Evolutionary conservation across 92 coral and sea anemone genomes (phyloP).

Genomic region (Micromussa lordhowensis): DNA sequence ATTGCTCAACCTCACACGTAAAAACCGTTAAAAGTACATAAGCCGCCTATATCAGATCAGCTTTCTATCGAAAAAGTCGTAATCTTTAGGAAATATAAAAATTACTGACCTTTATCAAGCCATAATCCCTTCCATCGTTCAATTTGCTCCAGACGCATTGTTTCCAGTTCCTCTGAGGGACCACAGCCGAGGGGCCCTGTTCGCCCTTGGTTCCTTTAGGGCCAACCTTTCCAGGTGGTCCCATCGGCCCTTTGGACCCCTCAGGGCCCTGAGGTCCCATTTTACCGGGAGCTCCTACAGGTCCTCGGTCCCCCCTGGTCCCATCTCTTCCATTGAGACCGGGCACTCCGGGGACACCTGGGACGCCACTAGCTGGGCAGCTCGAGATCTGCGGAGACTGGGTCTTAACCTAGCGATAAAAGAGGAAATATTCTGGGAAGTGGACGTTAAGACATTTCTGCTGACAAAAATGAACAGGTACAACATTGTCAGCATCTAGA

Average conservation of each 20-base stretch:
- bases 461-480: no score
- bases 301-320: conserved; percentile 7
- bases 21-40: no score
- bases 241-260: conserved; percentile 6
- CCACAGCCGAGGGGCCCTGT: no score
- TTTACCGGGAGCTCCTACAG: conserved; percentile 2
- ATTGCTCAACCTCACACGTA: no score
- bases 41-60: no score
- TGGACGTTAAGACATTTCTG: no score
- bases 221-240: background rate
- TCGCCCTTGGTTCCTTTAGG: background rate
- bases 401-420: background rate
- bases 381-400: background rate
- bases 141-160: background rate
- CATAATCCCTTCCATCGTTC: background rate
- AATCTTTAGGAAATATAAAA: no score
- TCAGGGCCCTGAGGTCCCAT: background rate
- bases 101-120: background rate
- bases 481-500: no score
- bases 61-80: no score
- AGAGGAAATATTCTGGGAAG: no score
- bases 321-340: conserved; percentile 25
- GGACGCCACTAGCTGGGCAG: background rate
- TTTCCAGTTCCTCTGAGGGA: background rate
- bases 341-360: conserved; percentile 25